Evolutionary conservation across 2,888 invertebrate species (phyloP), one percentile per base, ranked within the genome.

Genomic region (Callosobruchus maculatus): DNA sequence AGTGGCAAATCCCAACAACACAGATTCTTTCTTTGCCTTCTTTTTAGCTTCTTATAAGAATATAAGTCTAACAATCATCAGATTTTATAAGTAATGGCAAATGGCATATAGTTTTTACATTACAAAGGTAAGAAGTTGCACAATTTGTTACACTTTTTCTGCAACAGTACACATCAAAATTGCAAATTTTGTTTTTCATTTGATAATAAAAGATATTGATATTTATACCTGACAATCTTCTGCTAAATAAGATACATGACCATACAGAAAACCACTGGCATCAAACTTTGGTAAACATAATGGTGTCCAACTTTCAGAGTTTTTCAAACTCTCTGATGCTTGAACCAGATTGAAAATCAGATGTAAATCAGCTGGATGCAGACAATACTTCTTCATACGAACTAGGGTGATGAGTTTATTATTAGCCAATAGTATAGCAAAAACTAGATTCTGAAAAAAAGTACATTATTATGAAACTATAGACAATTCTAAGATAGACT

Each of bases 251-350:
- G 99, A 98, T 0, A 99, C 97, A 86, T 99, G 97, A 0, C 96
- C 97, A 87, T 99, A 97, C 78, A 99, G 92, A 84, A 96, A 99
- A 0, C 98, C 98, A 83, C 97, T 97, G 72, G 96, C 91, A 89
- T 99, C 97, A 88, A 99, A 99, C 85, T 96, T 95, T 0, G 99
- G 99, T 82, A 99, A 89, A 87, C 99, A 99, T 78, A 99, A 94
- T 0, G 99, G 99, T 67, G 97, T 96, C 99, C 99, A 99, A 83
- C 96, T 97, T 88, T 99, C 98, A 0, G 95, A 97, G 0, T 95
- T 93, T 86, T 98, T 97, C 83, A 98, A 95, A 0, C 97, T 96
- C 86, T 98, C 97, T 0, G 98, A 97, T 80, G 97, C 95, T 84
- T 96, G 93, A 22, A 99, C 96, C 78, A 99, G 88, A 87, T 99